A percentile compares a stretch with the other conserved stretches of the same genome.
Evolutionary conservation across 2,113 vertebrate genomes (phyloP).

Genomic region (Paratilapia polleni): DNA sequence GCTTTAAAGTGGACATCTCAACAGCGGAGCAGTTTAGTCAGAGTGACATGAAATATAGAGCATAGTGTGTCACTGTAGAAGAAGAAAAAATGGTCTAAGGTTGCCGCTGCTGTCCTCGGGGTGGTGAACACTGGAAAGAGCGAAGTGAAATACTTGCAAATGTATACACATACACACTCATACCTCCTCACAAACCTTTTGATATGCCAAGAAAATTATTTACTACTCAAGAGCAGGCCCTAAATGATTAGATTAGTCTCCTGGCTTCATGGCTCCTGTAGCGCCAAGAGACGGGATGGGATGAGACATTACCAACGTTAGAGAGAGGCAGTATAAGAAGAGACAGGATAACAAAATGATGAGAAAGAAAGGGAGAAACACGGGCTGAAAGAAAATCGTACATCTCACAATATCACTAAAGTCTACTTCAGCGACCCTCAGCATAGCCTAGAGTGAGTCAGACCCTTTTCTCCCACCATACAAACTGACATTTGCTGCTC

Average conservation of each 20-base stretch:
- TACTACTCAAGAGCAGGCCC: conserved; percentile 42
- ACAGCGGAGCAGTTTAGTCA: conserved; percentile 68
- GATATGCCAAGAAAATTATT: conserved; percentile 64
- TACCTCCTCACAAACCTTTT: conserved; percentile 13
- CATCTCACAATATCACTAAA: conserved; percentile 12
- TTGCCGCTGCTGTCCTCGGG: conserved; percentile 41
- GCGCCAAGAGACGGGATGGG: conserved; percentile 9
- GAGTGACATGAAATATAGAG: conserved; percentile 70
- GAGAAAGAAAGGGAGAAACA: background rate
- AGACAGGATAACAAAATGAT: conserved; percentile 1
- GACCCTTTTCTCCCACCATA: conserved; percentile 18
- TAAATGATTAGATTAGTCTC: conserved; percentile 71
- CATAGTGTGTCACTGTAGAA: conserved; percentile 46
- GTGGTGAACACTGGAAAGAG: conserved; percentile 12
- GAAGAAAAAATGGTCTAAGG: conserved; percentile 15
- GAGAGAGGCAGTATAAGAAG: background rate
- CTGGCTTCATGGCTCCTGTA: conserved; percentile 37
- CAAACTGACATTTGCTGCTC: conserved; percentile 7
- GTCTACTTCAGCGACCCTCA: conserved; percentile 6
- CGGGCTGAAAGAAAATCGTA: background rate
- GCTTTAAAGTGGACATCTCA: conserved; percentile 78
- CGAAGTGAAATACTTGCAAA: conserved; percentile 8
- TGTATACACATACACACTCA: background rate
- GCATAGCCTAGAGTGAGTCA: conserved; percentile 23
- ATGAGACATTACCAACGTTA: conserved; percentile 36